Percentiles rank a stretch among this genome's conserved stretches.
Evolutionary conservation across 2,113 vertebrate species (phyloP).

Genomic region (Coreoperca whiteheadi): DNA sequence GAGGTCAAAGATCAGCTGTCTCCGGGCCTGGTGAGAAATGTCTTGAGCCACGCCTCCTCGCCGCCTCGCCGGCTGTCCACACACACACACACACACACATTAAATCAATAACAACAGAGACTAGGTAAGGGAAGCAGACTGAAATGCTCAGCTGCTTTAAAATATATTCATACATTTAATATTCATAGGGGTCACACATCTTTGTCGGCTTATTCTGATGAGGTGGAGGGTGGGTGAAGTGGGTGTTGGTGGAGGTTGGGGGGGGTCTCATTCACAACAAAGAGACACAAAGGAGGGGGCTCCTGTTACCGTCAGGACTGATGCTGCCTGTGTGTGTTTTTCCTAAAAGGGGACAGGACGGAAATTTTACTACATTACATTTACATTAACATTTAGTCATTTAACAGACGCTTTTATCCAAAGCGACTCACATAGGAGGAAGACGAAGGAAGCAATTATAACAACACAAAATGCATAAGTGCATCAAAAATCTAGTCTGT

Average conservation of each 20-base stretch:
- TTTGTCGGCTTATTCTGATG: constrained; percentile 38
- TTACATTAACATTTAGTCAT: no score
- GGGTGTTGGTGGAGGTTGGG: background rate
- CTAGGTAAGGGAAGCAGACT: constrained; percentile 17
- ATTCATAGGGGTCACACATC: constrained; percentile 47
- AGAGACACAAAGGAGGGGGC: constrained; percentile 44
- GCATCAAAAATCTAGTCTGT: no score
- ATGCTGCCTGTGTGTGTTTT: background rate
- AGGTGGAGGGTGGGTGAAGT: background rate
- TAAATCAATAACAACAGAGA: constrained; percentile 3
- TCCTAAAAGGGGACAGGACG: no score
- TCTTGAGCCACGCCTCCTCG: constrained; percentile 2
- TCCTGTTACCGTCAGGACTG: constrained; percentile 35
- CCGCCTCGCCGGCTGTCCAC: background rate
- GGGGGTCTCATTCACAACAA: constrained; percentile 20
- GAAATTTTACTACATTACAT: no score
- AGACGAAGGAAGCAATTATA: no score
- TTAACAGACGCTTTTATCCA: no score
- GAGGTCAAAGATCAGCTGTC: constrained; percentile 42
- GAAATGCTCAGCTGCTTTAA: constrained; percentile 27
- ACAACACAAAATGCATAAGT: no score
- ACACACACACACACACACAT: constrained; percentile 18
- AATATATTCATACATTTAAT: constrained; percentile 47
- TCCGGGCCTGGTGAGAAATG: constrained; percentile 26
- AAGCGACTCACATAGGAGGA: no score